Conservation (phyloP, 2,113 vertebrate genomes). For the Salvelinus alpinus region DNA sequence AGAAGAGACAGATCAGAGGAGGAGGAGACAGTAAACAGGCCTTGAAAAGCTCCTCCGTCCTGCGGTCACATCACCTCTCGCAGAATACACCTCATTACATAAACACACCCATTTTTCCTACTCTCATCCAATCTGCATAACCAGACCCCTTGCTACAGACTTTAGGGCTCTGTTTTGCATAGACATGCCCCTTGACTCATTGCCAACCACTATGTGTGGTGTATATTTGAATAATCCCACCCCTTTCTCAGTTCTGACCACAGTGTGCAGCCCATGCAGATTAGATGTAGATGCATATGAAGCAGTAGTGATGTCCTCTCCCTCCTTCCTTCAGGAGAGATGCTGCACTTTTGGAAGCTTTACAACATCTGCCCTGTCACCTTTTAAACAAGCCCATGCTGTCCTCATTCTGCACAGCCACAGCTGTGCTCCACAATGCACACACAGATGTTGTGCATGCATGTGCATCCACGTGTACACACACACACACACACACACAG, state of each 20-base stretch:
- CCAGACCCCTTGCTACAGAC: neutral
- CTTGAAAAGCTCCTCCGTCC: conserved; percentile 16
- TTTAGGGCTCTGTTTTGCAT: neutral
- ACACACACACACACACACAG: neutral
- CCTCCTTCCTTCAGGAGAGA: conserved; percentile 21
- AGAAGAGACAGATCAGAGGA: conserved; percentile 11
- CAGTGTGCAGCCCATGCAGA: conserved; percentile 43
- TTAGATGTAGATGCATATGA: conserved; percentile 29
- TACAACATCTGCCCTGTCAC: conserved; percentile 38
- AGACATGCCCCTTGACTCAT: conserved; percentile 37
- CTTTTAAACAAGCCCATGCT: conserved; percentile 26
- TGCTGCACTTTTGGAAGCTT: conserved; percentile 16
- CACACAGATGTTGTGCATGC: neutral
- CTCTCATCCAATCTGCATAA: conserved; percentile 26
- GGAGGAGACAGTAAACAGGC: conserved; percentile 25
- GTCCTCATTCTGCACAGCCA: conserved; percentile 32
- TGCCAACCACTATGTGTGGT: conserved; percentile 24
- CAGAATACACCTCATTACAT: conserved; percentile 40
- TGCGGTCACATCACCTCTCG: conserved; percentile 39
- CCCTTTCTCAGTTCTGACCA: conserved; percentile 27
- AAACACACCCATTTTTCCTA: conserved; percentile 37
- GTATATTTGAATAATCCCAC: conserved; percentile 31
- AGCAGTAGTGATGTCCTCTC: neutral
- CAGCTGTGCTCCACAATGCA: conserved; percentile 11
- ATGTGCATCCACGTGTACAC: neutral